phyloP scores from a whole-genome alignment of 2,113 vertebrate species.

The Abramis brama region DNA sequence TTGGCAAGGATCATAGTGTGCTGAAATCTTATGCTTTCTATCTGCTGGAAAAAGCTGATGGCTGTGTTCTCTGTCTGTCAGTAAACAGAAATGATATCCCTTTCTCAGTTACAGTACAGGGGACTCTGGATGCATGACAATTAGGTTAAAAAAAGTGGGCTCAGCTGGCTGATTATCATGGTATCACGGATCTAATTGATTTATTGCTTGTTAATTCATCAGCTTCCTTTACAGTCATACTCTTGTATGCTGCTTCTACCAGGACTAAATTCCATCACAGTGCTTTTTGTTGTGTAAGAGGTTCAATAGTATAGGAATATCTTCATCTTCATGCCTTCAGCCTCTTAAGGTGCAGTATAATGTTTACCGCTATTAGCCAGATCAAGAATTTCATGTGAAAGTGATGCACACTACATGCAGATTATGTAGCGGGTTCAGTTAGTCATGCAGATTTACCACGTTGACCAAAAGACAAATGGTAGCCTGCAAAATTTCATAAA shows the following conservation, averaged over 20 bases:
- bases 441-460: neutral
- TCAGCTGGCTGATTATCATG: slow-evolving; percentile 15
- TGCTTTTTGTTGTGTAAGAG: neutral
- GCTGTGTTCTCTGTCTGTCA: neutral
- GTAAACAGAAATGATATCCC: slow-evolving; percentile 13
- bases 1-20: neutral
- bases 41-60: neutral
- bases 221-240: neutral
- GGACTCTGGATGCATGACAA: neutral
- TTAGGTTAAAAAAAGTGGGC: slow-evolving; percentile 2
- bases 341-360: neutral
- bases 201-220: neutral
- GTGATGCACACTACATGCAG: neutral
- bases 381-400: neutral
- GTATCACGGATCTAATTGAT: neutral
- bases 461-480: neutral
- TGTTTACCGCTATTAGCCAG: neutral
- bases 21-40: slow-evolving; percentile 4
- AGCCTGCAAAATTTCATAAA: neutral
- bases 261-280: neutral
- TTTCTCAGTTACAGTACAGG: neutral
- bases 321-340: neutral
- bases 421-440: neutral
- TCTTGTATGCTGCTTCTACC: neutral
- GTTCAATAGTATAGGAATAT: neutral